A percentile compares a stretch with the other conserved stretches of the same genome.
Conservation (phyloP, 2,888 invertebrate species). For the Toxonevra muliebris region DNA sequence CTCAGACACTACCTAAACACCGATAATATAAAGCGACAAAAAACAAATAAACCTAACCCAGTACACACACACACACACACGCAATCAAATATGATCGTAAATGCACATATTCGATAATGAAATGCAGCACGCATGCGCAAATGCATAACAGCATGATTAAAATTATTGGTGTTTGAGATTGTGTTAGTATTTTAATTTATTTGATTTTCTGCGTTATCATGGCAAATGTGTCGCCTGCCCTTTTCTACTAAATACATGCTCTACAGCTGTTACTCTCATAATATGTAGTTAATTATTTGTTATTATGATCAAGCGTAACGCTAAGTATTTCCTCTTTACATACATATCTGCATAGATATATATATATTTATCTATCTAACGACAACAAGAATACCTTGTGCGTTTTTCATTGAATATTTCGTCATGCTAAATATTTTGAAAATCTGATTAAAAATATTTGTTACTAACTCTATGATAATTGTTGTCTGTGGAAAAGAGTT, state of each 20-base stretch:
- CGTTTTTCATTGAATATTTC: constrained; percentile 37
- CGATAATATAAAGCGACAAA: not conserved
- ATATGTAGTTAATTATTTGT: not conserved
- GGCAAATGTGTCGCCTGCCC: not conserved
- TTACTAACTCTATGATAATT: not conserved
- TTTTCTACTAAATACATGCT: not conserved
- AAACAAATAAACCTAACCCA: constrained; percentile 2
- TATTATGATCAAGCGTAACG: not conserved
- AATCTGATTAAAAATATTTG: constrained; percentile 9
- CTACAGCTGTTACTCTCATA: not conserved
- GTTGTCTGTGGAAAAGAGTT: no score
- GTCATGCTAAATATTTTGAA: constrained; percentile 32
- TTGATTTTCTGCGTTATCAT: constrained; percentile 36
- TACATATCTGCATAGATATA: constrained; percentile 22
- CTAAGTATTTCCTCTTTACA: not conserved
- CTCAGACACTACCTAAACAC: not conserved
- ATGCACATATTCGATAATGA: not conserved
- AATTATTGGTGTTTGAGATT: no score
- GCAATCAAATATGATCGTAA: not conserved
- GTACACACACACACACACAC: not conserved
- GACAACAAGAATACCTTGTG: constrained; percentile 34
- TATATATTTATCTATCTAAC: constrained; percentile 33
- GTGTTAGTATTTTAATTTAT: no score
- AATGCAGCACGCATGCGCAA: constrained; percentile 57
- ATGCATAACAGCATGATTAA: constrained; percentile 51